A percentile compares a stretch with the other conserved stretches of the same genome.
Conservation (phyloP, 2,797 vertebrate species). For the Acanthiza pusilla region DNA sequence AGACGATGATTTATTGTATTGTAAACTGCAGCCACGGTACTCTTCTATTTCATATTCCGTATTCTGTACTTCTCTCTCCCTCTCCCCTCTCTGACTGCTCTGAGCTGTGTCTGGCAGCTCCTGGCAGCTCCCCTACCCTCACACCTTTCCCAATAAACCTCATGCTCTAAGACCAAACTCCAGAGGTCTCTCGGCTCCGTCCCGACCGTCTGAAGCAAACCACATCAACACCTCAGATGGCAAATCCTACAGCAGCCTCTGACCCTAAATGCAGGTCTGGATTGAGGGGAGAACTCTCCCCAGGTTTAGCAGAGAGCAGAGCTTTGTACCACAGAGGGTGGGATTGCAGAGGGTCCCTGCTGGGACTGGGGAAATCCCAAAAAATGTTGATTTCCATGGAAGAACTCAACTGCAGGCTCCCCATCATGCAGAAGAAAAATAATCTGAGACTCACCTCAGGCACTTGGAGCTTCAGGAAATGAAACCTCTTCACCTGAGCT, state of each 20-base stretch:
- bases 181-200: too few relatives aligned
- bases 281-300: not conserved
- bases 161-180: too few relatives aligned
- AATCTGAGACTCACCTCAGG: not conserved
- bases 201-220: too few relatives aligned
- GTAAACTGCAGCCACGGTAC: too few relatives aligned
- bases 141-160: too few relatives aligned
- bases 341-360: not conserved
- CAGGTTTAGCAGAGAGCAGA: not conserved
- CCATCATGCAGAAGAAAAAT: rapidly evolving
- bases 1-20: too few relatives aligned
- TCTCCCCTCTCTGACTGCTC: too few relatives aligned
- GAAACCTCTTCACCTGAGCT: rapidly evolving
- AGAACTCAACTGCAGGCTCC: not conserved
- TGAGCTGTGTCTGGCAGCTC: too few relatives aligned
- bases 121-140: too few relatives aligned
- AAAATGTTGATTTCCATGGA: not conserved
- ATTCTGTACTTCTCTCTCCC: too few relatives aligned
- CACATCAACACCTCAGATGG: too few relatives aligned
- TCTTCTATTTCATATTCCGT: too few relatives aligned
- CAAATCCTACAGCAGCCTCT: not conserved
- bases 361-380: not conserved
- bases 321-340: not conserved
- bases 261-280: not conserved
- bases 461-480: not conserved